Percentiles rank a stretch among this genome's conserved stretches.
Evolutionary conservation across 2,797 vertebrate species (phyloP).

Genomic region (Avahi laniger): DNA sequence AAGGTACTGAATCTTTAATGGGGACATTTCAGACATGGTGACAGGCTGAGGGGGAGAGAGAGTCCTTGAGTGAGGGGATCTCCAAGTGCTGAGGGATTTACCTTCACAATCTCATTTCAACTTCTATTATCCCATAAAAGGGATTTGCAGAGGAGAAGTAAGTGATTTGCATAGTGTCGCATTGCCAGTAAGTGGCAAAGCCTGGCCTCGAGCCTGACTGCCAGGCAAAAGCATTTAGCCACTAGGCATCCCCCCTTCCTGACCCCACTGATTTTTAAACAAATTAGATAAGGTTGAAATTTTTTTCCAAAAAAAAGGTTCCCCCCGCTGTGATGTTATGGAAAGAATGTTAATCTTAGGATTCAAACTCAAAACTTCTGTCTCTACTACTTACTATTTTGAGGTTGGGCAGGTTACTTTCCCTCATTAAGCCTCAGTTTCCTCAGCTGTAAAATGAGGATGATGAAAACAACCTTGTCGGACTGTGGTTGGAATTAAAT

Average conservation of each 20-base stretch:
- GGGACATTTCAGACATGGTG: not conserved
- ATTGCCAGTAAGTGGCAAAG: not conserved
- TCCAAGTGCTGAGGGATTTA: not conserved
- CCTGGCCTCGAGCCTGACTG: not conserved
- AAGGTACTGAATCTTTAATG: not conserved
- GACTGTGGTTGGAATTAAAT: not conserved
- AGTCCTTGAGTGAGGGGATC: not conserved
- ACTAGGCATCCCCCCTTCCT: rapidly evolving
- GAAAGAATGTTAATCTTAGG: not conserved
- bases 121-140: not conserved
- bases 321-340: not conserved
- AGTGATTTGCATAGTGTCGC: not conserved
- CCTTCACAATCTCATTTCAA: not conserved
- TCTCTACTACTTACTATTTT: not conserved
- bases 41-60: not conserved
- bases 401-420: not conserved
- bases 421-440: not conserved
- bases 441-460: not conserved
- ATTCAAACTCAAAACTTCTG: not conserved
- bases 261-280: not conserved
- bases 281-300: no score
- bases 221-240: no score
- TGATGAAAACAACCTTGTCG: not conserved
- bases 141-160: not conserved
- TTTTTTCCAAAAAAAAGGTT: not conserved